phyloP scores from a whole-genome alignment of 2,113 vertebrate species.

The Rhagologus leucostigma region DNA sequence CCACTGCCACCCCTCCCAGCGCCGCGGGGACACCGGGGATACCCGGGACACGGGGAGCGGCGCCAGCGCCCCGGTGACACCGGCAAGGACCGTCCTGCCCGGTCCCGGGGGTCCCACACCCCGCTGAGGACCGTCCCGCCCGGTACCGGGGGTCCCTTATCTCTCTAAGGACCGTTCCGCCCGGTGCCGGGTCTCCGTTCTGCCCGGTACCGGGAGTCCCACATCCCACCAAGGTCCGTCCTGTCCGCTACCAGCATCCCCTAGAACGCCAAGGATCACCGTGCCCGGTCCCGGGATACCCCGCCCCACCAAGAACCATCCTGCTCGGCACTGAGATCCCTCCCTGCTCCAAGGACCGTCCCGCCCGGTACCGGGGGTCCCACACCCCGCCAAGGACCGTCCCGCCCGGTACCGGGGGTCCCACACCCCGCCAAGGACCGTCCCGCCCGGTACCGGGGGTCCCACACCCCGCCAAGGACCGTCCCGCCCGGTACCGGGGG shows the following conservation, averaged over 20 bases:
- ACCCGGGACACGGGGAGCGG: not conserved
- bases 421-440: accelerated
- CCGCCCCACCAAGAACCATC: too few relatives aligned
- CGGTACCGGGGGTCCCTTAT: not conserved
- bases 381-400: not conserved
- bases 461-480: not conserved
- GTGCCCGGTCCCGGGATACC: not conserved
- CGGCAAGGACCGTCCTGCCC: too few relatives aligned
- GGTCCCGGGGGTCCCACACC: too few relatives aligned
- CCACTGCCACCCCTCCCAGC: not conserved
- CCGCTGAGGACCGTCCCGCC: too few relatives aligned
- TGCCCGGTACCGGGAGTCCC: too few relatives aligned
- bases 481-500: not conserved
- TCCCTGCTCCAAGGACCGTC: not conserved
- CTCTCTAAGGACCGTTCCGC: not conserved
- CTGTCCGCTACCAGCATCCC: not conserved
- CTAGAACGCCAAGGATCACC: not conserved
- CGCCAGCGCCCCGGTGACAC: not conserved
- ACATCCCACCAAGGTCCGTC: too few relatives aligned
- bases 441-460: not conserved
- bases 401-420: too few relatives aligned
- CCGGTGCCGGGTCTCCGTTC: not conserved
- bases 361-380: not conserved
- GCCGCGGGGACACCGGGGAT: not conserved
- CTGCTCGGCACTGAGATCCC: not conserved